Evolutionary conservation across 2,797 vertebrate genomes (phyloP).

Genomic region (Macropus fuliginosus): DNA sequence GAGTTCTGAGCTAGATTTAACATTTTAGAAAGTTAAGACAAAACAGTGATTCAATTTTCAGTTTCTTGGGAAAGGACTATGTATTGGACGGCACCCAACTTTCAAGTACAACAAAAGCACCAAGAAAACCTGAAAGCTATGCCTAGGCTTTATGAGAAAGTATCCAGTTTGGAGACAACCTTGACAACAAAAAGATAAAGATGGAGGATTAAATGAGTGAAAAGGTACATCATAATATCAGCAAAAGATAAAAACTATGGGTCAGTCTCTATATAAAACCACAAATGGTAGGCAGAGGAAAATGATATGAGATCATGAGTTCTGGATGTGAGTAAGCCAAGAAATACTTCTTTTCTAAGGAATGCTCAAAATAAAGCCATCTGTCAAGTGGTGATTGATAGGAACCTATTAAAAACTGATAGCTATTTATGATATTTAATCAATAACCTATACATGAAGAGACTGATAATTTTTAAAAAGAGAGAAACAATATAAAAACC

Average conservation of each 20-base stretch:
- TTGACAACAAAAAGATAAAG: not conserved
- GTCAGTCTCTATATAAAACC: not conserved
- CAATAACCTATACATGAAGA: not conserved
- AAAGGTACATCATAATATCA: not conserved
- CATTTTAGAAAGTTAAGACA: slow-evolving; percentile 19
- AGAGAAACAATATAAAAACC: not conserved
- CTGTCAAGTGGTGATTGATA: not conserved
- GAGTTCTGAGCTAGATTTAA: slow-evolving; percentile 40
- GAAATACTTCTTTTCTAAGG: not conserved
- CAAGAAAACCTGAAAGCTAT: not conserved
- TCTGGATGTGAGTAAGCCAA: not conserved
- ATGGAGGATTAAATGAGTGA: not conserved
- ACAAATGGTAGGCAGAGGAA: not conserved
- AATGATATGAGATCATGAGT: not conserved
- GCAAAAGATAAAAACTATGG: not conserved
- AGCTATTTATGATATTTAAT: not conserved
- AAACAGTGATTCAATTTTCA: slow-evolving; percentile 30
- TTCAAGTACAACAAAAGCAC: not conserved
- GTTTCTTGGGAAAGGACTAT: not conserved
- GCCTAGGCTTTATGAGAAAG: not conserved
- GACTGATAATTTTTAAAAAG: not conserved
- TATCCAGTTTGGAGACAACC: rapidly evolving
- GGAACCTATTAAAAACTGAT: slow-evolving; percentile 1
- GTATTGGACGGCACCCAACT: not conserved
- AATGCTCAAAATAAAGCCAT: slow-evolving; percentile 25